phyloP scores from a whole-genome alignment of 2,113 vertebrate species.

The Crypturellus undulatus region DNA sequence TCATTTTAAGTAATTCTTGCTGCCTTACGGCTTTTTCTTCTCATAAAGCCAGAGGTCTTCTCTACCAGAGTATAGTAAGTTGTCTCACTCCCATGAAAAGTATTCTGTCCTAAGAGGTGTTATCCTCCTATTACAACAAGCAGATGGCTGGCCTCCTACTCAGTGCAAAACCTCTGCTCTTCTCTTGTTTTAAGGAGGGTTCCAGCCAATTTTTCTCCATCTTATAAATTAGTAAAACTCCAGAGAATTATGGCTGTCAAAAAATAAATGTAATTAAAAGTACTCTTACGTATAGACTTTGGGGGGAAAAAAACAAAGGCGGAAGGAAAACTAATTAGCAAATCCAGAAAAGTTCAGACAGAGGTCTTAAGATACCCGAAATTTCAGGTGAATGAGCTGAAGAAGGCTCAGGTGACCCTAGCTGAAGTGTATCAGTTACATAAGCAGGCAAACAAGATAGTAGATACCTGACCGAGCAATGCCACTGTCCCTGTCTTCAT shows the following conservation, averaged over 20 bases:
- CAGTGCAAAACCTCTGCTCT: neutral
- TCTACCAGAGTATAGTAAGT: neutral
- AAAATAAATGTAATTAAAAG: neutral
- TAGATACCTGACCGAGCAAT: constrained; percentile 89
- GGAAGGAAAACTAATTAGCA: neutral
- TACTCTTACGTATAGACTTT: neutral
- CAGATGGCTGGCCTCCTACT: neutral
- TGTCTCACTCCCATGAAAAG: neutral
- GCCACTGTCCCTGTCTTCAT: constrained; percentile 89
- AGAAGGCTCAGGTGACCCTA: neutral
- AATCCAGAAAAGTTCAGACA: neutral
- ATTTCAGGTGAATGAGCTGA: neutral
- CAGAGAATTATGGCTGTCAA: neutral
- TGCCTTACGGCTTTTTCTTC: neutral
- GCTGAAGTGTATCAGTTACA: neutral
- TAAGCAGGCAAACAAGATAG: neutral
- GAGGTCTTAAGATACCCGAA: neutral
- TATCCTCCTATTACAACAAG: neutral
- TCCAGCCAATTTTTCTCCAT: neutral
- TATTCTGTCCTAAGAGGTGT: neutral
- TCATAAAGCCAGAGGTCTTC: neutral
- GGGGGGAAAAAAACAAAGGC: neutral
- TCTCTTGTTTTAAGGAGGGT: neutral
- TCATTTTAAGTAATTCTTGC: neutral
- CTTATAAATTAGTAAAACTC: neutral